Conservation (phyloP, 2,888 invertebrate species). For the Agrotis ipsilon region DNA sequence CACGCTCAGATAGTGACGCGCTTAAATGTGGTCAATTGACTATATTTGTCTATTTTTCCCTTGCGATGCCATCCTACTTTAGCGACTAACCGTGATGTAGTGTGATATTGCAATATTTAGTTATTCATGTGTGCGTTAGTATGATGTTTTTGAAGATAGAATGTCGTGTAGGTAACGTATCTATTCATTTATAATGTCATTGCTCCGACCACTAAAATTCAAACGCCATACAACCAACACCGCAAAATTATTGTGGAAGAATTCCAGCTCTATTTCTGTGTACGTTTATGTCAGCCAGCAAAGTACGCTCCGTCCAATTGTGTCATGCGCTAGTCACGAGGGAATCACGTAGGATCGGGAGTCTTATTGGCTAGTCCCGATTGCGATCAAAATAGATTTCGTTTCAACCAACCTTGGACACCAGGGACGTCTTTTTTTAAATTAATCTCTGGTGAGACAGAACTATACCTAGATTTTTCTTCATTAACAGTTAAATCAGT, state of each 20-base stretch:
- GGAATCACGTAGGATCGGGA: constrained; percentile 44
- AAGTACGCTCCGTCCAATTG: constrained; percentile 32
- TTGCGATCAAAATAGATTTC: constrained; percentile 44
- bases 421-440: background rate
- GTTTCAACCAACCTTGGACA: constrained; percentile 6
- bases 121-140: no score
- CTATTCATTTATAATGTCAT: no score
- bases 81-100: no score
- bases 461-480: no score
- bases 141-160: no score
- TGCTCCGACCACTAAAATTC: background rate
- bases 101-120: no score
- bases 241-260: background rate
- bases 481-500: no score
- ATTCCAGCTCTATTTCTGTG: constrained; percentile 13
- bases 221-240: background rate
- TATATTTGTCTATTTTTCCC: no score
- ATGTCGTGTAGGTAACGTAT: no score
- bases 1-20: no score
- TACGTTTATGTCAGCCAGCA: constrained; percentile 20
- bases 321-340: constrained; percentile 39
- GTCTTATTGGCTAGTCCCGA: constrained; percentile 34
- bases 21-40: no score
- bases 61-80: no score
- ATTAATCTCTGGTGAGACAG: background rate